Conservation (phyloP, 2,888 invertebrate species). For the Stenurella melanura region DNA sequence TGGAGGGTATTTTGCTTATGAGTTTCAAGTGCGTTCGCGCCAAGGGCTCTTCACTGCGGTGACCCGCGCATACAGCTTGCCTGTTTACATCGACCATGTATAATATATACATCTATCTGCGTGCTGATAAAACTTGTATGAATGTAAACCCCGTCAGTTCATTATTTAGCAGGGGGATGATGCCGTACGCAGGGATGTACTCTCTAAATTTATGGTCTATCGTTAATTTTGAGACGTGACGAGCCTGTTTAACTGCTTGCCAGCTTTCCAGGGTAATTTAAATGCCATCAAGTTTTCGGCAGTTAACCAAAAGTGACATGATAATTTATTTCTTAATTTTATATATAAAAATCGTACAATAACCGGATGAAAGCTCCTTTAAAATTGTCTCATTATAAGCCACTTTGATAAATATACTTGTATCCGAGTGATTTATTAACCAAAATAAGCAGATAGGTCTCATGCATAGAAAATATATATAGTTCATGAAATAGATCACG, state of each 20-base stretch:
- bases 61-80: constrained; percentile 61
- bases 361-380: constrained; percentile 1
- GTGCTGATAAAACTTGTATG: constrained; percentile 71
- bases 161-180: constrained; percentile 67
- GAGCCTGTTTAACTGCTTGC: constrained; percentile 27
- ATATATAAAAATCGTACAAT: constrained; percentile 8
- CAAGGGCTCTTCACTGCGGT: constrained; percentile 61
- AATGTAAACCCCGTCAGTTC: constrained; percentile 67
- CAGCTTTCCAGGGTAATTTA: constrained; percentile 27
- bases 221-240: constrained; percentile 66
- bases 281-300: constrained; percentile 31
- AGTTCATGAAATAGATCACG: background rate
- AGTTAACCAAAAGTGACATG: constrained; percentile 17
- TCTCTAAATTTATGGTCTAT: constrained; percentile 64
- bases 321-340: constrained; percentile 32
- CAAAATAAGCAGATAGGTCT: background rate
- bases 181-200: constrained; percentile 57
- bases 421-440: background rate
- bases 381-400: background rate
- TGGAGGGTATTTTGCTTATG: constrained; percentile 63
- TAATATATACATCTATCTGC: constrained; percentile 72
- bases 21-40: constrained; percentile 64
- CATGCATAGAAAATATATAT: too few species aligned
- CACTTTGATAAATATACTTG: background rate
- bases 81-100: constrained; percentile 69